These are phyloP conservation scores for Troides helena DNA, from an alignment of 2,888 invertebrate species.

Conservation along the genomic window DNA sequence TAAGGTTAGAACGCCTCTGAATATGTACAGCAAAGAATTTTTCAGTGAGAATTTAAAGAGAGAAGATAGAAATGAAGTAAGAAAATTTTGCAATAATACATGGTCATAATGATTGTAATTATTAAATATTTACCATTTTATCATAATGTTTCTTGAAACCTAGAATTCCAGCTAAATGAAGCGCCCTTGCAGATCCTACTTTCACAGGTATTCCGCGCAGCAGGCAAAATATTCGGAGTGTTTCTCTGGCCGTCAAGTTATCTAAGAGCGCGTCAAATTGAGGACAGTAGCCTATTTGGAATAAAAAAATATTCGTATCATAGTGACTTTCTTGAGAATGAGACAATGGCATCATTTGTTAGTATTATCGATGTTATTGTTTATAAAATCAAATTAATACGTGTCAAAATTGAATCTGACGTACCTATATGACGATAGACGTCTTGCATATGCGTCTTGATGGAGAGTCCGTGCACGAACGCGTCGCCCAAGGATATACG, in stretches of 20 bases:
- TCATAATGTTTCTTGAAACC: conserved; percentile 82
- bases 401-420: conserved; percentile 16
- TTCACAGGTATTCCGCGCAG: conserved; percentile 81
- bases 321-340: too few species aligned
- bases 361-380: too few species aligned
- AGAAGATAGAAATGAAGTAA: too few species aligned
- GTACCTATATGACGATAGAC: conserved; percentile 81
- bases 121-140: conserved; percentile 66
- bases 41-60: too few species aligned
- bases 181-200: conserved; percentile 65
- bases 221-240: conserved; percentile 83
- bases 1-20: too few species aligned
- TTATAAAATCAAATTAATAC: too few species aligned
- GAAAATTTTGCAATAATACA: too few species aligned
- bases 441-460: conserved; percentile 76
- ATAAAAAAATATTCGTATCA: neutral
- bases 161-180: conserved; percentile 76
- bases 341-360: too few species aligned
- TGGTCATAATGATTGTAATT: neutral
- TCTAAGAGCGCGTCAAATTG: conserved; percentile 87
- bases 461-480: conserved; percentile 81
- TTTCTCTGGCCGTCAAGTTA: conserved; percentile 85
- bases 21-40: too few species aligned
- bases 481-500: conserved; percentile 84
- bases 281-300: conserved; percentile 83